Conservation (phyloP, 2,113 vertebrate species). For the Phaetusa simplex region DNA sequence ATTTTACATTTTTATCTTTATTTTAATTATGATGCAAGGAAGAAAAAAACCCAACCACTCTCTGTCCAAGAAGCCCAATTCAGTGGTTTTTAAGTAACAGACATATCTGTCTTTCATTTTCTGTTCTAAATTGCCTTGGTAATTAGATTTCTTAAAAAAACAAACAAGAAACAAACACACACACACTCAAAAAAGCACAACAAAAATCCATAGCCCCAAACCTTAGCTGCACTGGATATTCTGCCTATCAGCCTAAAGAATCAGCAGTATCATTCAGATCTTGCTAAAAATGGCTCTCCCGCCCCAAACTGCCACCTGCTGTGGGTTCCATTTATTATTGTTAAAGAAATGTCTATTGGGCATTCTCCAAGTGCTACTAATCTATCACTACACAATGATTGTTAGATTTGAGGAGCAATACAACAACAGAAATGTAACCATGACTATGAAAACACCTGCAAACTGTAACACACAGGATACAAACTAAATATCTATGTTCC, state of each 20-base stretch:
- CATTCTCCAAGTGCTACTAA: background rate
- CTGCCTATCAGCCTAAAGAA: slow-evolving; percentile 1
- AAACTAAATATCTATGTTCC: background rate
- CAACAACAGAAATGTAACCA: background rate
- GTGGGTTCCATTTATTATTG: background rate
- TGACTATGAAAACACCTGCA: background rate
- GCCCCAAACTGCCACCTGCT: background rate
- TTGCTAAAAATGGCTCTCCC: background rate
- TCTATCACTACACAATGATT: background rate
- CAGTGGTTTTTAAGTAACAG: background rate
- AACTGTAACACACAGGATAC: background rate
- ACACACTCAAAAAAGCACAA: background rate
- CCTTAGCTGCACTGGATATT: slow-evolving; percentile 54
- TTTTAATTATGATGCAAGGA: background rate
- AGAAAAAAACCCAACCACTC: background rate
- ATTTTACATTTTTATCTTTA: background rate
- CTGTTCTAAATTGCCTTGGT: slow-evolving; percentile 72
- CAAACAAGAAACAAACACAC: background rate
- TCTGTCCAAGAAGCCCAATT: background rate
- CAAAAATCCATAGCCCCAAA: background rate
- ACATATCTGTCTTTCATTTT: slow-evolving; percentile 62
- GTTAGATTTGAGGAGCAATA: background rate
- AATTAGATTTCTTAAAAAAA: slow-evolving; percentile 55
- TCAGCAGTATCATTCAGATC: background rate
- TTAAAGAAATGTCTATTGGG: background rate